A percentile compares a stretch with the other conserved stretches of the same genome.
Evolutionary conservation across 2,797 vertebrate species (phyloP).

Genomic region (Meriones psammophilus): DNA sequence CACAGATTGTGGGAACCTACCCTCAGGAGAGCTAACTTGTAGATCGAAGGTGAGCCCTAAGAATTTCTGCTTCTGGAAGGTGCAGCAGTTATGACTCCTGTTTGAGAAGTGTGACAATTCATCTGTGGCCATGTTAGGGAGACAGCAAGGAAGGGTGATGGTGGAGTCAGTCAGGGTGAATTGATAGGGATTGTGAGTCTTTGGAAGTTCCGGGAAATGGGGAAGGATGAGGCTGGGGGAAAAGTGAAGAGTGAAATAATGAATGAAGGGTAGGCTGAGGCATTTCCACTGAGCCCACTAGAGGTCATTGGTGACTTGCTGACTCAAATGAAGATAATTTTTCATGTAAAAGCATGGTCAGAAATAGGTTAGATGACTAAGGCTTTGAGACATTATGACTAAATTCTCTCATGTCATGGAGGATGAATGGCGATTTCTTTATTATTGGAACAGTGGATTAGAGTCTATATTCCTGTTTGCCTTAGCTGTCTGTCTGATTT

Average conservation of each 20-base stretch:
- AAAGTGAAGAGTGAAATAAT: neutral
- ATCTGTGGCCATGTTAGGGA: neutral
- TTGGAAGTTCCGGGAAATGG: neutral
- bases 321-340: slow-evolving; percentile 32
- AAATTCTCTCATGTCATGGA: neutral
- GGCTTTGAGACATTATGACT: neutral
- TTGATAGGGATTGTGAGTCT: neutral
- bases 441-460: neutral
- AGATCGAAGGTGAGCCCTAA: neutral
- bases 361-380: slow-evolving; percentile 18
- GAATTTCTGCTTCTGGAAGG: neutral
- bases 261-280: neutral
- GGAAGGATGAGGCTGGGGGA: neutral
- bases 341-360: slow-evolving; percentile 35
- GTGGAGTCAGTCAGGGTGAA: neutral
- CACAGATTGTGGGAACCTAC: neutral
- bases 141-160: neutral
- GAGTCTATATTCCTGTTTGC: neutral
- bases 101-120: neutral
- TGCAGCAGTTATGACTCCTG: neutral
- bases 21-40: neutral
- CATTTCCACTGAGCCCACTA: neutral
- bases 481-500: slow-evolving; percentile 49
- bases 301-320: neutral
- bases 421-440: slow-evolving; percentile 8